Evolutionary conservation across 2,797 vertebrate species (phyloP).

Genomic region (Anableps anableps): DNA sequence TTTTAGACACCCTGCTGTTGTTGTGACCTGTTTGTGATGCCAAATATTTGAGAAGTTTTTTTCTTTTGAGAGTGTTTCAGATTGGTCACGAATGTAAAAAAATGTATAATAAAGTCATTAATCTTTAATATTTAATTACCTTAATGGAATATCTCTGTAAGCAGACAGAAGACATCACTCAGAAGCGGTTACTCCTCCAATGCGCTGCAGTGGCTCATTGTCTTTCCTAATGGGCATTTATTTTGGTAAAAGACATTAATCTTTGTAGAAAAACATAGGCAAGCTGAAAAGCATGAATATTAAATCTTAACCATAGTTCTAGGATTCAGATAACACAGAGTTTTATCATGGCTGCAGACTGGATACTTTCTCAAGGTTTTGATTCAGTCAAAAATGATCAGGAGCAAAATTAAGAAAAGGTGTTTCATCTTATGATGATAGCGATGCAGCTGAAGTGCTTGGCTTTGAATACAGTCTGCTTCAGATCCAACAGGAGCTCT

Average conservation of each 20-base stretch:
- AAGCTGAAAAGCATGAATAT: not conserved
- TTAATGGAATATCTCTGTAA: constrained; percentile 12
- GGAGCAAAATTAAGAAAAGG: not conserved
- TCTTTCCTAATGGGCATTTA: not conserved
- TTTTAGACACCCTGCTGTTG: not conserved
- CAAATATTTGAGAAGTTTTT: not conserved
- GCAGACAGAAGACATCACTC: constrained; percentile 22
- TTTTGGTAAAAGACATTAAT: not conserved
- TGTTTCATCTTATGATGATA: not conserved
- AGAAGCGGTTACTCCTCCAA: not conserved
- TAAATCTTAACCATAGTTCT: not conserved
- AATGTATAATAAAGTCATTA: not conserved
- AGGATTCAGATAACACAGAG: too few relatives aligned
- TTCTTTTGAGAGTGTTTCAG: not conserved
- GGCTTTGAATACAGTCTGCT: not conserved
- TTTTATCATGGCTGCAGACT: not conserved
- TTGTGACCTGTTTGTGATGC: not conserved
- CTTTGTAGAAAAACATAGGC: not conserved
- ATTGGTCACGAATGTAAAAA: not conserved
- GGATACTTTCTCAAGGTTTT: not conserved
- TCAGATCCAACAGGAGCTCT: not conserved
- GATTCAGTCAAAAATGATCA: not conserved
- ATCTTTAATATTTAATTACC: constrained; percentile 11
- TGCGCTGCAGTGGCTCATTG: not conserved
- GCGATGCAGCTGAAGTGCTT: not conserved